phyloP scores from a whole-genome alignment of 2,797 vertebrate genomes.

The Anguilla obscura region DNA sequence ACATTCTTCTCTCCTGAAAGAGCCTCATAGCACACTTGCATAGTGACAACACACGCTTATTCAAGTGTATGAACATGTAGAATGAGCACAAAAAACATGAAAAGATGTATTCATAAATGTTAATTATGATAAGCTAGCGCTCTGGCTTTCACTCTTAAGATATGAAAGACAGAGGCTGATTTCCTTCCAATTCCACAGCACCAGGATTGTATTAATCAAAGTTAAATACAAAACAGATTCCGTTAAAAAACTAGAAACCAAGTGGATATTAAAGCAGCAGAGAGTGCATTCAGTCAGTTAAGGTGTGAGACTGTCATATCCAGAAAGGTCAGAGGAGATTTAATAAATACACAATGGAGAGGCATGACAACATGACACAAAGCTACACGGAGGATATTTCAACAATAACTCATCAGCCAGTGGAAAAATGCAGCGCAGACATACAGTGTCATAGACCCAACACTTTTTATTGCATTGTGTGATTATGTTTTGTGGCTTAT shows the following conservation, averaged over 20 bases:
- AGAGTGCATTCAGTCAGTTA: background rate
- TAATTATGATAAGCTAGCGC: background rate
- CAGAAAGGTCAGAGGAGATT: background rate
- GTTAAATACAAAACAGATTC: background rate
- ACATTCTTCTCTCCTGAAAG: background rate
- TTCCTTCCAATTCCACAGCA: background rate
- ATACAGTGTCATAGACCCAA: background rate
- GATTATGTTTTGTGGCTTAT: background rate
- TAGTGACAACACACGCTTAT: background rate
- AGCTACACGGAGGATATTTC: background rate
- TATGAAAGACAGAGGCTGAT: background rate
- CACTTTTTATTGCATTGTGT: background rate
- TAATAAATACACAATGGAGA: conserved; percentile 9
- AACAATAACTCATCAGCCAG: background rate
- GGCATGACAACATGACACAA: conserved; percentile 19
- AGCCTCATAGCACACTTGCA: background rate
- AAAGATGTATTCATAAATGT: background rate
- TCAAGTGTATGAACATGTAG: background rate
- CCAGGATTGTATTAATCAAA: background rate
- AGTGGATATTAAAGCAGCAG: background rate
- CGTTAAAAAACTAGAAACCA: background rate
- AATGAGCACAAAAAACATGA: background rate
- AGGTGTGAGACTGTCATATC: conserved; percentile 7
- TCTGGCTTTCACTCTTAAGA: background rate
- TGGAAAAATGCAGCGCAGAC: background rate